These are phyloP conservation scores for Heterotilapia buettikoferi DNA, from an alignment of 2,113 vertebrate species.

Conservation along the genomic window DNA sequence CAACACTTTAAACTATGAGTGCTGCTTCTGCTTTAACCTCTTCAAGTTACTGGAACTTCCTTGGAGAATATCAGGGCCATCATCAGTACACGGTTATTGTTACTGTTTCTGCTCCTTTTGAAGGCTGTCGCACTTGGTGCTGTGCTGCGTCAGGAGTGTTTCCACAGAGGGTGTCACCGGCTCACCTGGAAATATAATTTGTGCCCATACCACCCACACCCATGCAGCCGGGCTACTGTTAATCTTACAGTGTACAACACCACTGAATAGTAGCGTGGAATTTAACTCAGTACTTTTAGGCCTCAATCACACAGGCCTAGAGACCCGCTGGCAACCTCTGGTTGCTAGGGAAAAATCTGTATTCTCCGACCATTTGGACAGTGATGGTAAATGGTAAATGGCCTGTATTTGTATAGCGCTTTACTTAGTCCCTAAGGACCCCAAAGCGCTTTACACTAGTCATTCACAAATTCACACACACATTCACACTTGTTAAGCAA, in stretches of 20 bases:
- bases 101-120: not conserved
- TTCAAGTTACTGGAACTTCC: not conserved
- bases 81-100: not conserved
- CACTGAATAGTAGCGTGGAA: not conserved
- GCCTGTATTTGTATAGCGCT: not conserved
- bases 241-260: not conserved
- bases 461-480: not conserved
- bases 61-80: not conserved
- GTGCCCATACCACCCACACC: not conserved
- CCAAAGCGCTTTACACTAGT: fast-evolving
- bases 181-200: not conserved
- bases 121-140: not conserved
- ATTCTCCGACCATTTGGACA: not conserved
- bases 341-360: not conserved
- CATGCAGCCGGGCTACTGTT: not conserved
- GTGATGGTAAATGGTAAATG: not conserved
- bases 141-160: not conserved
- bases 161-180: not conserved
- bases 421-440: not conserved
- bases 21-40: not conserved
- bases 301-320: not conserved
- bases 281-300: not conserved
- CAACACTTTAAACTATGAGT: fast-evolving
- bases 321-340: not conserved
- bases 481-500: not conserved